Evolutionary conservation across 2,888 invertebrate genomes (phyloP).

Genomic region (Leptogaster cylindrica): DNA sequence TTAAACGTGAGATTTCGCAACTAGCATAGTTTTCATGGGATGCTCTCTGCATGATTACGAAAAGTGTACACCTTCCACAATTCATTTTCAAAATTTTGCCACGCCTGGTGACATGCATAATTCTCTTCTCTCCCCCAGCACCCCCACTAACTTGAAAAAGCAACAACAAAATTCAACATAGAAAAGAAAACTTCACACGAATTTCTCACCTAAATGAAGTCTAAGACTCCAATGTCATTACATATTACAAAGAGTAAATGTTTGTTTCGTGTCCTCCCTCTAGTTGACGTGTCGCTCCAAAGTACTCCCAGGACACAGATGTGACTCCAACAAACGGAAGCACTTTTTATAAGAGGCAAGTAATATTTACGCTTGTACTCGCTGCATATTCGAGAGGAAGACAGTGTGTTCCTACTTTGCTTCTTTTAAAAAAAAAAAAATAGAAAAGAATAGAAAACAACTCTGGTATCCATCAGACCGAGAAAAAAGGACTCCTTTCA

Average conservation of each 20-base stretch:
- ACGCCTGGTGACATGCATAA: constrained; percentile 22
- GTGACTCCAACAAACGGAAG: not conserved
- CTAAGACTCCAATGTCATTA: constrained; percentile 26
- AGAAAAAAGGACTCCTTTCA: constrained; percentile 10
- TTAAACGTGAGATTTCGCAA: too few species aligned
- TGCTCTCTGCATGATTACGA: too few species aligned
- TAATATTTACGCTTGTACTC: constrained; percentile 25
- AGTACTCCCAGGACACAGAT: not conserved
- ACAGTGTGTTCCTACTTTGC: constrained; percentile 3
- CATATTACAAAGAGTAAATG: constrained; percentile 22
- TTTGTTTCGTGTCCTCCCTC: constrained; percentile 13
- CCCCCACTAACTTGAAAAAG: constrained; percentile 14
- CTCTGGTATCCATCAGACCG: constrained; percentile 20
- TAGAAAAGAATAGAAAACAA: not conserved
- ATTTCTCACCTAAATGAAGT: constrained; percentile 29
- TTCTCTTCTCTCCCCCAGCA: constrained; percentile 3
- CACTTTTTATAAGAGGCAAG: constrained; percentile 2
- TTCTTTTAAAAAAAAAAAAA: too few species aligned
- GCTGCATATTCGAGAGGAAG: constrained; percentile 3
- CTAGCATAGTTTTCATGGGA: too few species aligned
- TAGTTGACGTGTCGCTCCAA: not conserved
- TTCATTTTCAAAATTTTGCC: constrained; percentile 23
- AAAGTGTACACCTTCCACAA: not conserved
- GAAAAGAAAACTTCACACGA: not conserved
- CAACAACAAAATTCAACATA: constrained; percentile 2